Conservation (phyloP, 2,888 invertebrate genomes). For the Elmis aenea region DNA sequence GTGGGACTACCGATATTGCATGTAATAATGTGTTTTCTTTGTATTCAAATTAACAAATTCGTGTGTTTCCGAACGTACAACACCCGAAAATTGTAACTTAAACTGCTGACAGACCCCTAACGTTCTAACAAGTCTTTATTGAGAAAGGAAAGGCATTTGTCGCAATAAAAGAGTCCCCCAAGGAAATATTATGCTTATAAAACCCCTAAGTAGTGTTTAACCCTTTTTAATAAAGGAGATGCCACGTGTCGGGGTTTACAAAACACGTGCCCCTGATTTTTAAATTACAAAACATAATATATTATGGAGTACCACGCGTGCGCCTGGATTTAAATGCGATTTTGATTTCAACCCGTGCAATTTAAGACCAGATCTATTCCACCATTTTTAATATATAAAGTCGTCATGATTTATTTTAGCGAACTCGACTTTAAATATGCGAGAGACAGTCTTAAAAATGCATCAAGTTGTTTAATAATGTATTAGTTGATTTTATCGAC, state of each 20-base stretch:
- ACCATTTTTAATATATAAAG: conserved; percentile 11
- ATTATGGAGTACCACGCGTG: conserved; percentile 15
- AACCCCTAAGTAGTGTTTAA: conserved; percentile 41
- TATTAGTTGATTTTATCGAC: too few species aligned
- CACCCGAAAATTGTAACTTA: too few species aligned
- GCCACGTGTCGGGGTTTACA: conserved; percentile 38
- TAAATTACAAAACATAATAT: conserved; percentile 39
- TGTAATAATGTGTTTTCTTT: too few species aligned
- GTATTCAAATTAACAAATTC: too few species aligned
- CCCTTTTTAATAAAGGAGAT: conserved; percentile 44
- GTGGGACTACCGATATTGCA: too few species aligned
- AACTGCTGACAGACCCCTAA: too few species aligned
- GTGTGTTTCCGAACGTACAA: too few species aligned
- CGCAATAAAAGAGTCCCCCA: conserved; percentile 34
- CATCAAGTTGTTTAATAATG: too few species aligned
- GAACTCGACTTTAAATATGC: too few species aligned
- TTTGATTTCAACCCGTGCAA: conserved; percentile 9
- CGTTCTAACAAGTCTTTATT: conserved; percentile 29
- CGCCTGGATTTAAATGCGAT: conserved; percentile 12
- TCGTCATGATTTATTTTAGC: too few species aligned
- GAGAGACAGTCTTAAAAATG: too few species aligned
- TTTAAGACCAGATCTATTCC: conserved; percentile 1
- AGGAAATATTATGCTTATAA: conserved; percentile 40
- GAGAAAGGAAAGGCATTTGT: conserved; percentile 28
- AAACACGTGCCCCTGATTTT: conserved; percentile 40